Evolutionary conservation across 2,888 invertebrate species (phyloP).

Genomic region (Chrysolina haemoptera): DNA sequence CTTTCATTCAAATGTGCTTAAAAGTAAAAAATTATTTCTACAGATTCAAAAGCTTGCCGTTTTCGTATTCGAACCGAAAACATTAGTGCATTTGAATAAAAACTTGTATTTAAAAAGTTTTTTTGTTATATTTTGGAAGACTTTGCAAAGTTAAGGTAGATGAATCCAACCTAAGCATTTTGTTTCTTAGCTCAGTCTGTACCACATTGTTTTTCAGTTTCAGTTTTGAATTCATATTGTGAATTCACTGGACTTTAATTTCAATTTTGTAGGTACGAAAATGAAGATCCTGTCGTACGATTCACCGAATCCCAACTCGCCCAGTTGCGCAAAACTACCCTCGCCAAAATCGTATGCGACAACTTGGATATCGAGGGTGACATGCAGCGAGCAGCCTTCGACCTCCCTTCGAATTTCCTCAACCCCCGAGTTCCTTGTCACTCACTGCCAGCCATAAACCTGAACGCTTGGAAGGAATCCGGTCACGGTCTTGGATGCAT

Average conservation of each 20-base stretch:
- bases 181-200: too few relatives aligned
- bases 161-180: too few relatives aligned
- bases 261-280: constrained; percentile 79
- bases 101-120: too few relatives aligned
- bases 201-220: too few relatives aligned
- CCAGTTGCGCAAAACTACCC: constrained; percentile 88
- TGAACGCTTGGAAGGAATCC: constrained; percentile 88
- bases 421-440: constrained; percentile 88
- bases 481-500: constrained; percentile 80
- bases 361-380: constrained; percentile 89
- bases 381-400: constrained; percentile 92
- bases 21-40: too few relatives aligned
- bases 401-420: constrained; percentile 91
- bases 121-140: too few relatives aligned
- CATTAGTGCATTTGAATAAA: too few relatives aligned
- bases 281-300: constrained; percentile 81
- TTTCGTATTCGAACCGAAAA: too few relatives aligned
- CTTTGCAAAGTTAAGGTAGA: too few relatives aligned
- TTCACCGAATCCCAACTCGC: constrained; percentile 90
- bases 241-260: not conserved
- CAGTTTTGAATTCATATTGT: too few relatives aligned
- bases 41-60: too few relatives aligned
- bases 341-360: constrained; percentile 90
- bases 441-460: constrained; percentile 84
- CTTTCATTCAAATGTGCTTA: too few relatives aligned